phyloP scores from a whole-genome alignment of 2,113 vertebrate genomes.

The Platysteira castanea region DNA sequence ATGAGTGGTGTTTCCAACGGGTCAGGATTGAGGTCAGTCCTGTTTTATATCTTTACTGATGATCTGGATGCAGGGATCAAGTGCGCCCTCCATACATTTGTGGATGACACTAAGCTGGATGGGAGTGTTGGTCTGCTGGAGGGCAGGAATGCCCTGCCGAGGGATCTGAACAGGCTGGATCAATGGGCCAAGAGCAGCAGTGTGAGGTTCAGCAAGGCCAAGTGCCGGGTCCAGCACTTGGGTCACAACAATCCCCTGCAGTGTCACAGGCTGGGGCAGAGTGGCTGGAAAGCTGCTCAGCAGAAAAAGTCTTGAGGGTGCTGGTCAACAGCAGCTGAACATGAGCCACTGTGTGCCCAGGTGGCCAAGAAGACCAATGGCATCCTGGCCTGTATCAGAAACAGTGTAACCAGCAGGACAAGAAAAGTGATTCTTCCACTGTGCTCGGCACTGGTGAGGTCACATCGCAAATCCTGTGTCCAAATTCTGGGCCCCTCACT shows the following conservation, averaged over 20 bases:
- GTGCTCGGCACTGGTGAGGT: not conserved
- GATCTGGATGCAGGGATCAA: not conserved
- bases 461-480: not conserved
- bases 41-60: not conserved
- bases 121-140: not conserved
- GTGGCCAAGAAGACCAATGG: too few relatives aligned
- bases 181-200: not conserved
- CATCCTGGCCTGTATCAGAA: not conserved
- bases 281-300: not conserved
- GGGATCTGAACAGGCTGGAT: not conserved
- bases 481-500: not conserved
- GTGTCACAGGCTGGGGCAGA: rapidly evolving
- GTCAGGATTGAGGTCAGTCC: too few relatives aligned
- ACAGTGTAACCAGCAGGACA: not conserved
- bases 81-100: not conserved
- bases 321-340: not conserved
- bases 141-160: not conserved
- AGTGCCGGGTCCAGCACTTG: too few relatives aligned
- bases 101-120: not conserved
- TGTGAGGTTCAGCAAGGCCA: not conserved
- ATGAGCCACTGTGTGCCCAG: not conserved
- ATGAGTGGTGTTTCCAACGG: not conserved
- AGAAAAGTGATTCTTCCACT: not conserved
- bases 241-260: not conserved
- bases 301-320: not conserved